These are phyloP conservation scores for Teleogryllus occipitalis DNA, from an alignment of 1,140 invertebrate species.

Conservation along the genomic window DNA sequence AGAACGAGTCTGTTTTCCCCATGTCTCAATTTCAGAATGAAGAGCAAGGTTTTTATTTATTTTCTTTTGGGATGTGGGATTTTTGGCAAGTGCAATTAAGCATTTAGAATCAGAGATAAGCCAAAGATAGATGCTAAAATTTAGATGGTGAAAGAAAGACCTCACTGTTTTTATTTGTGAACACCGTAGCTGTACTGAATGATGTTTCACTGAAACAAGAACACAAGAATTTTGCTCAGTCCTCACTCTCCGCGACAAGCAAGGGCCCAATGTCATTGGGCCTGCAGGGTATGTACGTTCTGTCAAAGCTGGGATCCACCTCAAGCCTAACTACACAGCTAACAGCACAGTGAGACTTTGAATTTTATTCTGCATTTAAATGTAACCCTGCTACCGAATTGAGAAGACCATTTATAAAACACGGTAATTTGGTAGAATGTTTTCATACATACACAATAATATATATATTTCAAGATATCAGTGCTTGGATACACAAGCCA, in stretches of 20 bases:
- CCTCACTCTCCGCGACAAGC: background rate
- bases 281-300: background rate
- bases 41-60: background rate
- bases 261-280: background rate
- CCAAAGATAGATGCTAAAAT: background rate
- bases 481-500: slow-evolving; percentile 4
- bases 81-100: background rate
- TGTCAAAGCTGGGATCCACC: slow-evolving; percentile 3
- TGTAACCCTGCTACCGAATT: background rate
- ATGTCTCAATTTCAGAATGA: background rate
- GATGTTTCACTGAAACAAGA: background rate
- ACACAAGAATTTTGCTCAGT: background rate
- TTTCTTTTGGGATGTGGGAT: background rate
- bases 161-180: background rate
- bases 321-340: background rate
- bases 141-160: background rate
- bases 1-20: background rate
- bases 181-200: background rate
- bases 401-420: slow-evolving; percentile 5
- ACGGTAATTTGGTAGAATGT: background rate
- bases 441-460: background rate
- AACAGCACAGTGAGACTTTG: background rate
- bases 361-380: background rate
- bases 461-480: slow-evolving; percentile 7
- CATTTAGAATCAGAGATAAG: background rate